A percentile compares a stretch with the other conserved stretches of the same genome.
Evolutionary conservation across 1,140 invertebrate species (phyloP).

Genomic region (Magallana gigas): DNA sequence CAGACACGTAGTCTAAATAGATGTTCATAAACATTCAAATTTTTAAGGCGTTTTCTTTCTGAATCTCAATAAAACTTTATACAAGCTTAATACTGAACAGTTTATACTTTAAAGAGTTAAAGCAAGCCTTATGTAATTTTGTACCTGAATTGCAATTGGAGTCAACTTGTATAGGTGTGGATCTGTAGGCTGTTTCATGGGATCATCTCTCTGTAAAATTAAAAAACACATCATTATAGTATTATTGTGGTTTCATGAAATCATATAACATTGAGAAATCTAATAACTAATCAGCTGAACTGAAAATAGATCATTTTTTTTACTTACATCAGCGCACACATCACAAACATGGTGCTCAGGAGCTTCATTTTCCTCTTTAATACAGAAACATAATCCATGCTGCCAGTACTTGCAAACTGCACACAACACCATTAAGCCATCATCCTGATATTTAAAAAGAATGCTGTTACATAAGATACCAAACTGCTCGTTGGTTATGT

Average conservation of each 20-base stretch:
- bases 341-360: slow-evolving; percentile 76
- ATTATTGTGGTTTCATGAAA: too few species aligned
- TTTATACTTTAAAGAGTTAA: too few species aligned
- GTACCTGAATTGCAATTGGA: slow-evolving; percentile 72
- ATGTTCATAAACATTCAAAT: neutral
- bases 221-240: neutral
- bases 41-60: too few species aligned
- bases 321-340: slow-evolving; percentile 73
- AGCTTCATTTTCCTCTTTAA: slow-evolving; percentile 72
- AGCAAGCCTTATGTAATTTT: neutral
- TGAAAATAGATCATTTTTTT: too few species aligned
- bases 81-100: too few species aligned
- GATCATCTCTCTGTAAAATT: slow-evolving; percentile 29
- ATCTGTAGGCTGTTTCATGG: slow-evolving; percentile 70
- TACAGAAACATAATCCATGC: slow-evolving; percentile 77
- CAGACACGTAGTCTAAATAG: slow-evolving; percentile 73
- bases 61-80: too few species aligned
- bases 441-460: slow-evolving; percentile 70
- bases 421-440: slow-evolving; percentile 79
- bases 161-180: slow-evolving; percentile 67
- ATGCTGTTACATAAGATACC: neutral
- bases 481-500: too few species aligned
- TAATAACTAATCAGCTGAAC: too few species aligned
- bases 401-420: slow-evolving; percentile 77
- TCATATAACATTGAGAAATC: too few species aligned